phyloP scores from a whole-genome alignment of 2,797 vertebrate species.

The Spinus olivaceus region DNA sequence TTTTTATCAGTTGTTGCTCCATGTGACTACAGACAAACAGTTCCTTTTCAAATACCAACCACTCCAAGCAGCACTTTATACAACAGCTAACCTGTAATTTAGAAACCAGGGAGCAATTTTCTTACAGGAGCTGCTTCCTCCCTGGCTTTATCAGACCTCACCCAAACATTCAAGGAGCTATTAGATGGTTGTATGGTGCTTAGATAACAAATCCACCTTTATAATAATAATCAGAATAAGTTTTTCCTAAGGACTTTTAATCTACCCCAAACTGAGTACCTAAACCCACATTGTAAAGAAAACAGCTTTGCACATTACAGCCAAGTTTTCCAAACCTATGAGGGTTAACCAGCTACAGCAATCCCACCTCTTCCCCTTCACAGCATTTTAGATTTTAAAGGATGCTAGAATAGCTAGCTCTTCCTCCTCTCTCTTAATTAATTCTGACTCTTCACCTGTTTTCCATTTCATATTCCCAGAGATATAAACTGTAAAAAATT shows the following conservation, averaged over 20 bases:
- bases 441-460: conserved; percentile 43
- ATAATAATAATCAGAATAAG: background rate
- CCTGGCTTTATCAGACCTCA: background rate
- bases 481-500: conserved; percentile 49
- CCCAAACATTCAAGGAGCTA: background rate
- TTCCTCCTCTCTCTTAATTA: conserved; percentile 11
- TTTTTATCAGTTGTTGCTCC: background rate
- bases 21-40: background rate
- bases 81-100: background rate
- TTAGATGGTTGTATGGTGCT: background rate
- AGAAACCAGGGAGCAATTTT: background rate
- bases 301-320: background rate
- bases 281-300: background rate
- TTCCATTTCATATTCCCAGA: conserved; percentile 26
- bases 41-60: background rate
- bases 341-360: background rate
- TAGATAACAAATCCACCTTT: background rate
- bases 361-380: background rate
- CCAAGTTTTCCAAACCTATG: background rate
- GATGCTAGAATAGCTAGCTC: background rate
- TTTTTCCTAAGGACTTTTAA: background rate
- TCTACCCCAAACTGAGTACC: background rate
- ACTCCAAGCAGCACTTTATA: background rate
- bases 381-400: background rate
- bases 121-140: background rate